phyloP scores from a whole-genome alignment of 1,140 invertebrate genomes.

The Drosophila sulfurigaster region DNA sequence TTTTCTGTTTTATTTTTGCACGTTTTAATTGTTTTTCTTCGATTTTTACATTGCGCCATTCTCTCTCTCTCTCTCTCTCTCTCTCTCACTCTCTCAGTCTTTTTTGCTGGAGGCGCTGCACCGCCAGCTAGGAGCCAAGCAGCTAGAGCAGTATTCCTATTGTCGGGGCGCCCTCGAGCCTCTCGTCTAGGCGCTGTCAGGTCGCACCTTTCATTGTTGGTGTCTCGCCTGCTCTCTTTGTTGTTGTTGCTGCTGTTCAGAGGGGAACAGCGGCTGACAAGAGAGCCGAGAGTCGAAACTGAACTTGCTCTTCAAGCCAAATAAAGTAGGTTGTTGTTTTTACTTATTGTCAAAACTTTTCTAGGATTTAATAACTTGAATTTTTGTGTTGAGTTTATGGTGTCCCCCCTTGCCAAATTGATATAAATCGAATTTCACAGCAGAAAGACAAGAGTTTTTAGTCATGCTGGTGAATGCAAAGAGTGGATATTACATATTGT shows the following conservation, averaged over 20 bases:
- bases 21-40: constrained; percentile 80
- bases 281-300: constrained; percentile 24
- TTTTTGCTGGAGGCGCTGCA: not conserved
- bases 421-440: constrained; percentile 50
- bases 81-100: constrained; percentile 22
- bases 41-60: constrained; percentile 68
- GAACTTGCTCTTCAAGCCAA: constrained; percentile 60
- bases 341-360: constrained; percentile 47
- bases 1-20: constrained; percentile 34
- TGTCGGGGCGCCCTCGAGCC: constrained; percentile 2
- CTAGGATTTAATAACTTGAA: constrained; percentile 56
- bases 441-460: not conserved
- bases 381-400: constrained; percentile 46
- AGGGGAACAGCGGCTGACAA: not conserved
- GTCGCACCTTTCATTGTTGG: constrained; percentile 56
- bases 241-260: not conserved
- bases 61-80: constrained; percentile 33
- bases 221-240: constrained; percentile 33
- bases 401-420: constrained; percentile 34
- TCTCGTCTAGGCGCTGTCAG: constrained; percentile 32
- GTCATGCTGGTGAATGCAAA: not conserved
- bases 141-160: not conserved
- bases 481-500: too few species aligned
- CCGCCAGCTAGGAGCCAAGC: constrained; percentile 19
- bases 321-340: constrained; percentile 40